Conservation (phyloP, 2,797 vertebrate species). For the Clamator glandarius region DNA sequence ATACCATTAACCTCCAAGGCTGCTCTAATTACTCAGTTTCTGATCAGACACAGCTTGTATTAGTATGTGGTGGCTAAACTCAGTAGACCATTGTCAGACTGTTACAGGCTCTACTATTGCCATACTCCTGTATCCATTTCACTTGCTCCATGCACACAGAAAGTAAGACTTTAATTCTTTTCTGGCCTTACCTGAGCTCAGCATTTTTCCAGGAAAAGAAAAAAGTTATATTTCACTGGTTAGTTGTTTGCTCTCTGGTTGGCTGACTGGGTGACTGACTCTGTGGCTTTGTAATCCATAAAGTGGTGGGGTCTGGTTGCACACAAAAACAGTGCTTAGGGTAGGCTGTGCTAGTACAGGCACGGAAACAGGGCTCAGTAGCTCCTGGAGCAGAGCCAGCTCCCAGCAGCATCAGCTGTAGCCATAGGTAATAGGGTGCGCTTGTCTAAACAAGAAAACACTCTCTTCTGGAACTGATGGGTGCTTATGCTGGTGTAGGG, state of each 20-base stretch:
- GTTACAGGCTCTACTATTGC: not conserved
- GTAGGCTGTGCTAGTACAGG: not conserved
- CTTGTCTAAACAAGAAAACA: not conserved
- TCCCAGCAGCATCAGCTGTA: not conserved
- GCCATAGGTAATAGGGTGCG: not conserved
- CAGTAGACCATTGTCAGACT: not conserved
- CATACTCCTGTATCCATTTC: not conserved
- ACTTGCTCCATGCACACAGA: not conserved
- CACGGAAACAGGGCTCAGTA: not conserved
- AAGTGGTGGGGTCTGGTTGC: not conserved
- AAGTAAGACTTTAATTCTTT: not conserved
- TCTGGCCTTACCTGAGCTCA: not conserved
- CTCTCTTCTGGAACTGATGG: not conserved
- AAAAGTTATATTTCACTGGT: not conserved
- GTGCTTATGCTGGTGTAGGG: not conserved
- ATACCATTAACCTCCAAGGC: conserved; percentile 45
- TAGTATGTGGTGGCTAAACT: not conserved
- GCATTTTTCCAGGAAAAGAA: not conserved
- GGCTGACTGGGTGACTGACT: not conserved
- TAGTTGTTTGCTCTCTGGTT: not conserved
- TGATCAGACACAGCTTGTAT: conserved; percentile 22
- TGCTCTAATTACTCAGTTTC: conserved; percentile 52
- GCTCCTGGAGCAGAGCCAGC: not conserved
- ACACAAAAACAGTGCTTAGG: not conserved
- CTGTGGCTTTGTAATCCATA: not conserved